These are phyloP conservation scores for Stigmatopora nigra DNA, from an alignment of 2,113 vertebrate species.

Conservation along the genomic window DNA sequence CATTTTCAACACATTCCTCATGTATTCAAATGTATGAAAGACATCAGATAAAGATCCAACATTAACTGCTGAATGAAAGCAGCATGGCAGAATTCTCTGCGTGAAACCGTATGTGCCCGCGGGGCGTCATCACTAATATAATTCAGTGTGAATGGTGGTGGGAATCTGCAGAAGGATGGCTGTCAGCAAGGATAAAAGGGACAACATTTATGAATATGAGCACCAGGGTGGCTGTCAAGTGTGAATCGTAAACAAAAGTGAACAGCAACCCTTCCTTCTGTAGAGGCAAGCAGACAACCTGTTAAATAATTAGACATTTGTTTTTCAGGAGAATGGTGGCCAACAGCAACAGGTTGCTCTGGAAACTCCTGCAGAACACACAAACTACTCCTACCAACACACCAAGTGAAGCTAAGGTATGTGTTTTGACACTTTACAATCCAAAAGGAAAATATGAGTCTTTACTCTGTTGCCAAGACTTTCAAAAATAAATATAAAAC, in stretches of 20 bases:
- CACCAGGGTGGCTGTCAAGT: background rate
- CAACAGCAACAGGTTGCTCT: conserved; percentile 80
- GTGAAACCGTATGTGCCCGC: conserved; percentile 10
- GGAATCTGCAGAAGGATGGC: conserved; percentile 12
- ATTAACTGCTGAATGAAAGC: conserved; percentile 1
- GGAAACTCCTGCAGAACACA: conserved; percentile 78
- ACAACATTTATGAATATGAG: conserved; percentile 20
- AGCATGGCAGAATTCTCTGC: conserved; percentile 17
- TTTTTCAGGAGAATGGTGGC: conserved; percentile 75
- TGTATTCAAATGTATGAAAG: background rate
- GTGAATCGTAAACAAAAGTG: background rate
- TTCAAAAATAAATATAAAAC: background rate
- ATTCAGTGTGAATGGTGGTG: conserved; percentile 7
- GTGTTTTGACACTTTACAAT: background rate
- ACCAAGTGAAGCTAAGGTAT: conserved; percentile 76
- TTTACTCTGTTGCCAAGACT: background rate
- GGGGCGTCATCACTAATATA: conserved; percentile 25
- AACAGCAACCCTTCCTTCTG: background rate
- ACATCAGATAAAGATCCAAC: background rate
- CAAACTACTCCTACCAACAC: conserved; percentile 86
- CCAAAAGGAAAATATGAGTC: background rate
- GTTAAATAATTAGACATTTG: background rate
- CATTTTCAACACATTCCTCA: background rate
- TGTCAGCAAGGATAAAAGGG: background rate
- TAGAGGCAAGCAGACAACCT: background rate